Evolutionary conservation across 1,140 invertebrate species (phyloP).

Genomic region (Macrostomum lignano): DNA sequence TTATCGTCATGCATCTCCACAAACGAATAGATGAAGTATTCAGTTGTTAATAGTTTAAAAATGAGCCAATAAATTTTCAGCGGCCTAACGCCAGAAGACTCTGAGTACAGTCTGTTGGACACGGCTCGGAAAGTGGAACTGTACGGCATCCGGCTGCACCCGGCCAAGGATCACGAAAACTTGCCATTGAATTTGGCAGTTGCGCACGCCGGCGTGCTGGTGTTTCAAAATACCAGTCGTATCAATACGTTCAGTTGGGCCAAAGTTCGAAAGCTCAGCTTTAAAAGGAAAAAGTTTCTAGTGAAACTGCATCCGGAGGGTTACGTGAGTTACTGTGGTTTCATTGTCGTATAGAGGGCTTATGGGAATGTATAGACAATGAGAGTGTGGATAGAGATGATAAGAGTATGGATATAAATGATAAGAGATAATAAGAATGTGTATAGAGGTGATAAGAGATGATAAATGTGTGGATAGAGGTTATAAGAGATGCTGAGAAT

Average conservation of each 20-base stretch:
- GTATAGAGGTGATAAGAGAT: too few relatives aligned
- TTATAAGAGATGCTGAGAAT: too few relatives aligned
- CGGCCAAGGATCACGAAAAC: slow-evolving; percentile 17
- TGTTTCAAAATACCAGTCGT: neutral
- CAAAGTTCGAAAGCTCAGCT: slow-evolving; percentile 4
- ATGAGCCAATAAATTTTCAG: slow-evolving; percentile 9
- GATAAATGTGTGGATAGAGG: too few relatives aligned
- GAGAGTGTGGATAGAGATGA: too few relatives aligned
- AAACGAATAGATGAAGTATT: too few relatives aligned
- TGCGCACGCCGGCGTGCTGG: neutral
- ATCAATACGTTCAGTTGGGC: slow-evolving; percentile 3
- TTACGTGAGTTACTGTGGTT: slow-evolving; percentile 1
- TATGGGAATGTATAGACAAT: too few relatives aligned
- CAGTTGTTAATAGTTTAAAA: neutral
- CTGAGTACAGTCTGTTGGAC: slow-evolving; percentile 81
- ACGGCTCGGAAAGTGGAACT: slow-evolving; percentile 82
- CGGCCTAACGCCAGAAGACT: slow-evolving; percentile 71
- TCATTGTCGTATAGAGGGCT: neutral
- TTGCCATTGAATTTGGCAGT: slow-evolving; percentile 1
- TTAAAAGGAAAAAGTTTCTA: slow-evolving; percentile 4
- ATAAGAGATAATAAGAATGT: too few relatives aligned
- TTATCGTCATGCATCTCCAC: too few relatives aligned
- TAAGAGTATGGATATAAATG: too few relatives aligned
- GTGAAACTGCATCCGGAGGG: slow-evolving; percentile 5
- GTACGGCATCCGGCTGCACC: slow-evolving; percentile 86